Percentiles rank a stretch among this genome's conserved stretches.
Conservation (phyloP, 2,888 invertebrate genomes). For the Fragum whitleyi region DNA sequence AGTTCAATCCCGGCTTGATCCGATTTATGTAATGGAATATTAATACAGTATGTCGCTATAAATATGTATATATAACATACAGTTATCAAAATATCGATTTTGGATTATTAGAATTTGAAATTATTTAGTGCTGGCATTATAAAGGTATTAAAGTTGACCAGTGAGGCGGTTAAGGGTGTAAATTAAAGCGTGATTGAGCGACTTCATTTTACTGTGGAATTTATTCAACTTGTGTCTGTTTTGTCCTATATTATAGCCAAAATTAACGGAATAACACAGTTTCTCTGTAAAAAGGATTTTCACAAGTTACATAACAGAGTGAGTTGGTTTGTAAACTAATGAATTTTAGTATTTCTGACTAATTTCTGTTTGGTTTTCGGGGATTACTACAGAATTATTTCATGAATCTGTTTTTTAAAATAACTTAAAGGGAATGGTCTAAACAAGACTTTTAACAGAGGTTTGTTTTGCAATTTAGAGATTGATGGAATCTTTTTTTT, state of each 20-base stretch:
- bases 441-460: too few species aligned
- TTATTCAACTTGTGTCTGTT: conserved; percentile 1
- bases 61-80: conserved; percentile 27
- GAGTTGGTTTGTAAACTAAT: too few species aligned
- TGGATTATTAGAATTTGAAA: conserved; percentile 57
- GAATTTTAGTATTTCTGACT: too few species aligned
- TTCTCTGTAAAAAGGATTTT: not conserved
- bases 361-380: too few species aligned
- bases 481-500: too few species aligned
- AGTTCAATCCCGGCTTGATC: conserved; percentile 4
- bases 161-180: conserved; percentile 23
- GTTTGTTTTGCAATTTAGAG: too few species aligned
- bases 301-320: too few species aligned
- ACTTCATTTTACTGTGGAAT: conserved; percentile 8
- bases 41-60: conserved; percentile 25
- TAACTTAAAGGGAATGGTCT: too few species aligned
- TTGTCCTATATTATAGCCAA: not conserved
- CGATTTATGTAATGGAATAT: conserved; percentile 24
- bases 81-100: conserved; percentile 56
- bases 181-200: conserved; percentile 25
- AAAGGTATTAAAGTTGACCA: conserved; percentile 15
- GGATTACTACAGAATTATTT: too few species aligned
- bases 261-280: not conserved
- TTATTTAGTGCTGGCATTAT: conserved; percentile 42
- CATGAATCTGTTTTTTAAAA: too few species aligned